Base-by-base conservation (phyloP, 1,140 invertebrate genomes). In the Hyles vespertilio region DNA sequence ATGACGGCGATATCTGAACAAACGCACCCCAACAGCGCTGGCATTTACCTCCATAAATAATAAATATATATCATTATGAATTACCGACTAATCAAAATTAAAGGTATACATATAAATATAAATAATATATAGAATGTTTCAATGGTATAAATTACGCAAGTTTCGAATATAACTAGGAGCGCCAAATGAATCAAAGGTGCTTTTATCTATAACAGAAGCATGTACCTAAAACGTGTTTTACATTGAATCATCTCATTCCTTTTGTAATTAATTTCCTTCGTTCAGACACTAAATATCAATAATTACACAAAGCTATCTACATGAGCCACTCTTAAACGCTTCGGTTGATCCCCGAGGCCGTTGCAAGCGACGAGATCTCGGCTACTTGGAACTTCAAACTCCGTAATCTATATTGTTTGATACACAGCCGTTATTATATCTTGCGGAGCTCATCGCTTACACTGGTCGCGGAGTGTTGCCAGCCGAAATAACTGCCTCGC, bases 271-370 rank as follows among this genome's bases (percentile, higher is more conserved):
- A 81, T 77, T 69, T 76, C 73, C 74, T 63, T 72, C 68, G 63
- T 78, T 81, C 74, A 73, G 70, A 84, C 72, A 81, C 79, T 86
- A 86, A 80, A 87, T 81, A 84, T 81, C 77, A 80, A 82, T 83
- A 84, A 84, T 88, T 86, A 88, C 78, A 86, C 81, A 79, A 87
- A 86, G 83, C 85, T 88, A 88, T 88, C 85, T 88, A 88, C 85
- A 88, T 78, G 83, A 84, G 83, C 83, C 81, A 78, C 74, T 77
- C 74, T 77, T 75, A 61, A 69, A 59, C 66, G 79, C 60, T 61
- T 58, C 65, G 7, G 52, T 9, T 33, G 40, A 7, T 11, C 44
- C 36, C 43, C 52, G 40, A 11, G 52, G 12, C 8, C 52, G 52
- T 44, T 11, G 34, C 51, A 52, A 32, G 52, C 52, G n/a, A 12